phyloP scores from a whole-genome alignment of 2,113 vertebrate species.

The Corythornis vintsioides region DNA sequence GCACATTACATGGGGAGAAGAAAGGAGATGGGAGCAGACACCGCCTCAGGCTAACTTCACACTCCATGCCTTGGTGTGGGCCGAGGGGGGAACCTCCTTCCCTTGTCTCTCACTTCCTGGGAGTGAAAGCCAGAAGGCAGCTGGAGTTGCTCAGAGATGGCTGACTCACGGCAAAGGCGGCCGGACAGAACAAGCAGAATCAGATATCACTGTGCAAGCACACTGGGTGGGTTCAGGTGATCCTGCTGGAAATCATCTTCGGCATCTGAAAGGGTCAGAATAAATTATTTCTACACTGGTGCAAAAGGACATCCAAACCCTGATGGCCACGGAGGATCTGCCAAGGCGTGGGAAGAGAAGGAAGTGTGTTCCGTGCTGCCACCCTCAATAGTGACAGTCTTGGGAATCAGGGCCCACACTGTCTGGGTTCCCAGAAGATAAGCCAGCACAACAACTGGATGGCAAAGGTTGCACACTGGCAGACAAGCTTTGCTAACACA shows the following conservation, averaged over 20 bases:
- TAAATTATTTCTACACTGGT: neutral
- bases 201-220: neutral
- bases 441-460: neutral
- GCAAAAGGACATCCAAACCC: neutral
- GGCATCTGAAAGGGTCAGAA: neutral
- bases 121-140: conserved; percentile 20
- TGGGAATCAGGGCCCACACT: rapidly evolving
- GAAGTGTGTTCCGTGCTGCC: neutral
- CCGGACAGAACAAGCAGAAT: conserved; percentile 6
- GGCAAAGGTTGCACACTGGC: rapidly evolving
- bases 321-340: neutral
- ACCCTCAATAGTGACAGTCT: neutral
- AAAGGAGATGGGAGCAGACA: neutral
- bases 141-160: neutral
- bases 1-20: neutral
- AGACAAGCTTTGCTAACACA: neutral
- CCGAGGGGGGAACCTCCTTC: neutral
- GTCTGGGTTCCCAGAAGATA: neutral
- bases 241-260: neutral
- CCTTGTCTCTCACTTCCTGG: conserved; percentile 22
- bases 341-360: neutral
- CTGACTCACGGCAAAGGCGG: conserved; percentile 18
- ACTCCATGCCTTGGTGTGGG: neutral
- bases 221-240: conserved; percentile 8
- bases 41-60: neutral